Conservation (phyloP, 2,888 invertebrate species). For the Abrostola triplasia region DNA sequence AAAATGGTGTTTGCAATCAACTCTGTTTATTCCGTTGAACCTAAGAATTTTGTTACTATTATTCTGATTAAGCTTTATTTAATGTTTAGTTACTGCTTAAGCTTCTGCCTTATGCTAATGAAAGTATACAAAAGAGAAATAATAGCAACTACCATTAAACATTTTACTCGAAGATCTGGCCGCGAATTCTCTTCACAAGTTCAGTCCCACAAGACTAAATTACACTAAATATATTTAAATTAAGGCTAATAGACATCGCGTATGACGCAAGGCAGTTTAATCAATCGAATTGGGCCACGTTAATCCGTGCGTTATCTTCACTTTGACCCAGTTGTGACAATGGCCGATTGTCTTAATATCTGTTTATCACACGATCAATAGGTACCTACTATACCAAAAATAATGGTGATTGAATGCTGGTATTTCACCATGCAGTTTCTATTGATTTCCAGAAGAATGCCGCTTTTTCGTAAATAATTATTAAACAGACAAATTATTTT, state of each 20-base stretch:
- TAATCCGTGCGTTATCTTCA: conserved; percentile 68
- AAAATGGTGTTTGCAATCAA: background rate
- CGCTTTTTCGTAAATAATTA: background rate
- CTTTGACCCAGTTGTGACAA: conserved; percentile 68
- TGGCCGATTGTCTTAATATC: conserved; percentile 51
- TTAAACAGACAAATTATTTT: background rate
- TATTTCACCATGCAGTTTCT: no score
- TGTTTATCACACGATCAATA: conserved; percentile 26
- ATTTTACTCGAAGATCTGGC: background rate
- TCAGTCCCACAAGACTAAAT: conserved; percentile 13
- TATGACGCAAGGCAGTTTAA: conserved; percentile 58
- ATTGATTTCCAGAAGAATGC: no score
- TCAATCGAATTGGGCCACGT: conserved; percentile 64
- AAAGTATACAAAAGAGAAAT: no score
- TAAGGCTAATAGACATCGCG: conserved; percentile 36
- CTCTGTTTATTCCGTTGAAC: no score
- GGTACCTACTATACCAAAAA: background rate
- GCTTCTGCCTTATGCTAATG: no score
- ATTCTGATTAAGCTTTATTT: no score
- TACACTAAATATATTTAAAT: conserved; percentile 29
- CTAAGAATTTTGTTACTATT: no score
- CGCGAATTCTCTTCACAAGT: background rate
- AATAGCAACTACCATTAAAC: background rate
- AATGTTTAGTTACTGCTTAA: no score
- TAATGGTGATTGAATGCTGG: background rate